Conservation (phyloP, 2,888 invertebrate genomes). For the Drosophila neotestacea region DNA sequence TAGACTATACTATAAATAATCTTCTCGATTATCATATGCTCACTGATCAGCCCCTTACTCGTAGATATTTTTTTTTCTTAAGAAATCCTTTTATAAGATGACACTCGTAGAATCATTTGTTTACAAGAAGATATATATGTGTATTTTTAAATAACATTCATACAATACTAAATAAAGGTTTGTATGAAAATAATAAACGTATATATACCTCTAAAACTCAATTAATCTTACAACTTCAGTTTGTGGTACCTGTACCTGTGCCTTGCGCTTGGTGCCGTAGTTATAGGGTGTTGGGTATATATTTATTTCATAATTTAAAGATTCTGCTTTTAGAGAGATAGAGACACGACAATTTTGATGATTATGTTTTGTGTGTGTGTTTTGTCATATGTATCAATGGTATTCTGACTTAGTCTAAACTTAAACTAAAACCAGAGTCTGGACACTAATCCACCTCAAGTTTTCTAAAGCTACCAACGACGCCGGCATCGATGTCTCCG, state of each 20-base stretch:
- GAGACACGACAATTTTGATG: constrained; percentile 27
- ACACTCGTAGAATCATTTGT: constrained; percentile 10
- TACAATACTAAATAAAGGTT: constrained; percentile 23
- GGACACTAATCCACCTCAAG: constrained; percentile 90
- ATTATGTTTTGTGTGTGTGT: constrained; percentile 35
- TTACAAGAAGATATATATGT: constrained; percentile 58
- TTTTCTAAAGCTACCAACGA: constrained; percentile 94
- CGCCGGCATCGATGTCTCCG: constrained; percentile 90
- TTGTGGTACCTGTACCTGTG: constrained; percentile 43
- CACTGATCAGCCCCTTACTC: neutral
- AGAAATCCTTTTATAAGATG: neutral
- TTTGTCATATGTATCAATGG: constrained; percentile 77
- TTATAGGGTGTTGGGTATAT: constrained; percentile 30
- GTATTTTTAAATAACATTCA: constrained; percentile 71
- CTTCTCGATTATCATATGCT: neutral
- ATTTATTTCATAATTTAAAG: constrained; percentile 54
- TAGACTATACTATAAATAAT: no score
- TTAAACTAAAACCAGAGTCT: constrained; percentile 39
- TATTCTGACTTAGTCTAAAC: constrained; percentile 70
- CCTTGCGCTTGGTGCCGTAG: constrained; percentile 18
- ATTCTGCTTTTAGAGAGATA: neutral
- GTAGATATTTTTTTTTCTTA: constrained; percentile 11
- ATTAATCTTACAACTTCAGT: constrained; percentile 44
- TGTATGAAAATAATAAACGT: constrained; percentile 37
- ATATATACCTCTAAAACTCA: constrained; percentile 38